A percentile compares a stretch with the other conserved stretches of the same genome.
These are phyloP conservation scores for Heliconius ethilla DNA, from an alignment of 2,888 invertebrate species.

Conservation along the genomic window DNA sequence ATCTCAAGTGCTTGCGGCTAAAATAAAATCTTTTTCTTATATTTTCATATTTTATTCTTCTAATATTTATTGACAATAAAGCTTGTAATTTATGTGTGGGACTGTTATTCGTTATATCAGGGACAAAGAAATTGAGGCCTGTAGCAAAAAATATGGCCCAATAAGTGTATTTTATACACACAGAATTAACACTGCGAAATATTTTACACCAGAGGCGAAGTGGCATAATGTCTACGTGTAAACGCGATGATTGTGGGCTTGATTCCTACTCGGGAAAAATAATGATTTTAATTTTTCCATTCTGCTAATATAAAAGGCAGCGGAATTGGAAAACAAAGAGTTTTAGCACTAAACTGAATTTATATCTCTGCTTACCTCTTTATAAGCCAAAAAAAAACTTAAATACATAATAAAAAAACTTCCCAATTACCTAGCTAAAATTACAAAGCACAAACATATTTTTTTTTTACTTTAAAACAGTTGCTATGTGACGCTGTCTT, in stretches of 20 bases:
- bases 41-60: not conserved
- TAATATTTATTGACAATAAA: constrained; percentile 13
- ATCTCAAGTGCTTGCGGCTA: constrained; percentile 13
- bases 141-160: not conserved
- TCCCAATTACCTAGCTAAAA: not conserved
- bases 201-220: too few relatives aligned
- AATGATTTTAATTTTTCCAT: not conserved
- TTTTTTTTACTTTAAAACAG: not conserved
- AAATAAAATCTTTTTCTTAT: constrained; percentile 12
- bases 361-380: not conserved
- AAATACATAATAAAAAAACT: not conserved
- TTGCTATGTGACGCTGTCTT: not conserved
- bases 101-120: constrained; percentile 7
- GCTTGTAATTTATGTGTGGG: constrained; percentile 10
- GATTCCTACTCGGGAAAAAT: not conserved
- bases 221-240: too few relatives aligned
- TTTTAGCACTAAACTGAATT: not conserved
- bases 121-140: not conserved
- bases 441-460: not conserved
- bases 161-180: not conserved
- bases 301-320: not conserved
- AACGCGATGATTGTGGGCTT: not conserved
- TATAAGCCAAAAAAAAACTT: too few relatives aligned
- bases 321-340: not conserved
- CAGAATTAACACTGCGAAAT: not conserved